Evolutionary conservation across 2,113 vertebrate species (phyloP).

Genomic region (Lutjanus erythropterus): DNA sequence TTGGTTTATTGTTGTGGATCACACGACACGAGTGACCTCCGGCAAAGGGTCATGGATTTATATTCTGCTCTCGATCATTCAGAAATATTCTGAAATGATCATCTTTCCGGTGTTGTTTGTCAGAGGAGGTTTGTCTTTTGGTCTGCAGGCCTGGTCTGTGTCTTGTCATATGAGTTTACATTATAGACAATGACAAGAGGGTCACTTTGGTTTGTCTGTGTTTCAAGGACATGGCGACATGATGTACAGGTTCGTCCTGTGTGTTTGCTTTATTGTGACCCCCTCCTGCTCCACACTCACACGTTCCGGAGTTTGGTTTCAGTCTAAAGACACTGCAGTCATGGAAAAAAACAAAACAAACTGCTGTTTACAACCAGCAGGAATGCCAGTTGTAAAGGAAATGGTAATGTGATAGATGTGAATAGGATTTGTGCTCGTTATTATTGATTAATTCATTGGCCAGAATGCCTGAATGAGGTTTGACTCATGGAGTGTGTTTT

Average conservation of each 20-base stretch:
- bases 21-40: constrained; percentile 4
- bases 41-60: not conserved
- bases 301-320: constrained; percentile 2
- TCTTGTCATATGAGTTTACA: not conserved
- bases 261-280: constrained; percentile 10
- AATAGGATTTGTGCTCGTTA: not conserved
- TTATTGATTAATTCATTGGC: not conserved
- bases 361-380: not conserved
- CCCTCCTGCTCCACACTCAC: not conserved
- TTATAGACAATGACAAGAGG: constrained; percentile 4
- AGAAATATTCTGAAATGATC: no score
- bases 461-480: not conserved
- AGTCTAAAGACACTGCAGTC: constrained; percentile 22
- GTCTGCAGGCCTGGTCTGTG: not conserved
- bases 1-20: not conserved
- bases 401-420: not conserved
- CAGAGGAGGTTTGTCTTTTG: not conserved
- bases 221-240: constrained; percentile 46
- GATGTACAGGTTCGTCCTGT: not conserved
- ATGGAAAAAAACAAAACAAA: not conserved
- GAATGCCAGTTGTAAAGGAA: not conserved
- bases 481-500: constrained; percentile 17
- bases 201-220: constrained; percentile 49
- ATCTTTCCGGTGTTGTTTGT: not conserved
- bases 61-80: not conserved